Base-by-base conservation (phyloP, 2,113 vertebrate species). In the Ageneiosus marmoratus region DNA sequence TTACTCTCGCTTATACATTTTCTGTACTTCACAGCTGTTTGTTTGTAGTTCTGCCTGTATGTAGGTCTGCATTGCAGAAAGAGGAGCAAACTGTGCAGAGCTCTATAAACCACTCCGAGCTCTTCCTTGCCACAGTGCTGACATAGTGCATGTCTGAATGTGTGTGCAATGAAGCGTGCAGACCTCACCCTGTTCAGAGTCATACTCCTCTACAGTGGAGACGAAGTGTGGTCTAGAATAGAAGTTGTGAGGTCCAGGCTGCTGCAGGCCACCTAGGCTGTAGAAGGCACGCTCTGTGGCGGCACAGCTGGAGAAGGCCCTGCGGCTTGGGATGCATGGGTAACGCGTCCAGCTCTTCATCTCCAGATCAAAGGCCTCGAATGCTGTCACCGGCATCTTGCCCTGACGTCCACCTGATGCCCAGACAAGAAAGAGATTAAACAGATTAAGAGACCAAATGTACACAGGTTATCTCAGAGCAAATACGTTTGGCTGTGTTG, bases 171-270 rank as follows among this genome's bases (percentile, higher is more conserved):
- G 32, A 44, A 11, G 32, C 1, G 51, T 27, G 32, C 10, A 60
- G 4, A 5, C 8, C 96, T 94, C 89, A 98, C 98, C 97, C 89
- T 97, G 97, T 0, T 95, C 93, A 0, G 96, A 88, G 90, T 99
- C 94, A 10, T 98, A 99, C 91, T 98, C 96, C 91, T 99, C 98
- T 91, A 97, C 94, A 2, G 98, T 99, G 93, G 95, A 98, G 91
- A 99, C 98, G 2, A 99, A 99, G 92, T 98, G 97, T 63, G 98
- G 98, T 72, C 98, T 95, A 75, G 97, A 99, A 88, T 99, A 99
- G 94, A 99, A 99, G 93, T 99, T 99, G 88, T 99, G 98, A 0
- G 97, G 98, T 6, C 98, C 97, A 0, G 98, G 98, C 86, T 99
- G 98, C 92, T 99, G 97, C 69, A 99, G 92, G 2, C 98, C 98